phyloP scores from a whole-genome alignment of 1,140 invertebrate genomes.

The Archivesica marissinica region DNA sequence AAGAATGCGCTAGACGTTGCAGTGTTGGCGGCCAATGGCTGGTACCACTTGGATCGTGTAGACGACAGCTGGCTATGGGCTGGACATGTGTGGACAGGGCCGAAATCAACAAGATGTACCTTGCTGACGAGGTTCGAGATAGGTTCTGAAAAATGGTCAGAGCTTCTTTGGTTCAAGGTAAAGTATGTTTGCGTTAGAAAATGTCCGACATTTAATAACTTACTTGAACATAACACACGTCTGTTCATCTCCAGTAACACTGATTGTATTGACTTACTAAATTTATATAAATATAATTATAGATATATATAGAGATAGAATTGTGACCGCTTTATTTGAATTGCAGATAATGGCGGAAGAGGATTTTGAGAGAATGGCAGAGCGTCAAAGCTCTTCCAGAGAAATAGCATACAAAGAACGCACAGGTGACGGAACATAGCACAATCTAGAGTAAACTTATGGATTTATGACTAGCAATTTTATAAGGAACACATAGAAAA shows the following conservation, averaged over 20 bases:
- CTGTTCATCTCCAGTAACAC: background rate
- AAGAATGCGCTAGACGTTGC: conserved; percentile 37
- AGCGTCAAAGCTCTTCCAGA: background rate
- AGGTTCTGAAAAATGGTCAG: conserved; percentile 38
- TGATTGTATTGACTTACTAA: background rate
- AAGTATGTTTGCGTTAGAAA: background rate
- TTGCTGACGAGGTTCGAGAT: conserved; percentile 34
- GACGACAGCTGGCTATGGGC: conserved; percentile 10
- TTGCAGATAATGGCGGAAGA: conserved; percentile 46
- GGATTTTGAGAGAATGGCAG: conserved; percentile 23
- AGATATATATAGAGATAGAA: background rate
- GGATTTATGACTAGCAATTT: too few relatives aligned
- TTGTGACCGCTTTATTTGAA: background rate
- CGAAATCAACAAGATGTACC: conserved; percentile 38
- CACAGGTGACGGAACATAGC: background rate
- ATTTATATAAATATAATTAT: background rate
- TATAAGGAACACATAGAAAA: too few relatives aligned
- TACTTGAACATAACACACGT: background rate
- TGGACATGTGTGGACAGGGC: conserved; percentile 40
- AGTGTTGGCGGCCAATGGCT: background rate
- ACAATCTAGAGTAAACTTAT: too few relatives aligned
- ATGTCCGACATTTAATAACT: too few relatives aligned
- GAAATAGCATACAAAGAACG: background rate
- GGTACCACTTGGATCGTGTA: conserved; percentile 28
- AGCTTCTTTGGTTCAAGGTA: conserved; percentile 52